Conservation (phyloP, 2,797 vertebrate species). For the Notamacropus eugenii region DNA sequence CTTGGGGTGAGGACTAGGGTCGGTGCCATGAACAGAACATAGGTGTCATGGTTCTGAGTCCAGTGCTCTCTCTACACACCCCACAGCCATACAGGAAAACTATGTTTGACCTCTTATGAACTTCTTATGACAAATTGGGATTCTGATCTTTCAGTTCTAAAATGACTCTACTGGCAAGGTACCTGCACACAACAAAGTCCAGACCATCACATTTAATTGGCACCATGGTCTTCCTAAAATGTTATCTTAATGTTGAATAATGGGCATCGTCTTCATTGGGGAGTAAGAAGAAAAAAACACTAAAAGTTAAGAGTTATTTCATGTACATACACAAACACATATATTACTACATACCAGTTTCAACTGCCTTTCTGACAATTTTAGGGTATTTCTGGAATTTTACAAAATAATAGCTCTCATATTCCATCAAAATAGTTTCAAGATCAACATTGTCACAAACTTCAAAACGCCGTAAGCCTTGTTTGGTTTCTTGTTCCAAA, state of each 20-base stretch:
- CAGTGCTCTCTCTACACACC: neutral
- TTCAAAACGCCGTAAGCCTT: conserved; percentile 90
- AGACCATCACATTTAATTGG: neutral
- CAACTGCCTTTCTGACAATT: conserved; percentile 90
- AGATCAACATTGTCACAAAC: conserved; percentile 97
- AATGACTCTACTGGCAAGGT: conserved; percentile 1
- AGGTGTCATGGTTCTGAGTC: neutral
- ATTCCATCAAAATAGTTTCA: conserved; percentile 96
- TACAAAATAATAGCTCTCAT: conserved; percentile 95
- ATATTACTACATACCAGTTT: conserved; percentile 85
- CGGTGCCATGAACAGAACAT: neutral
- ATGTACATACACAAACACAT: conserved; percentile 1
- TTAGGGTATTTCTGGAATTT: conserved; percentile 97
- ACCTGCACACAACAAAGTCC: neutral
- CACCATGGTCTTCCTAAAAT: neutral
- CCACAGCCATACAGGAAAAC: neutral
- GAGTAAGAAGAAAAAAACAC: conserved; percentile 9
- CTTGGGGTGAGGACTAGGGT: neutral
- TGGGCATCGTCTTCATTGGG: neutral
- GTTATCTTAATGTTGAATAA: neutral
- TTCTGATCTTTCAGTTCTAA: conserved; percentile 49
- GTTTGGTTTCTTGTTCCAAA: conserved; percentile 93
- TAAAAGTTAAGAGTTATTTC: neutral
- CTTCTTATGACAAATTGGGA: neutral
- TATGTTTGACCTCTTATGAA: conserved; percentile 49